Percentiles rank a stretch among this genome's conserved stretches.
Conservation (phyloP, 2,888 invertebrate genomes). For the Dolichopus griseipennis region DNA sequence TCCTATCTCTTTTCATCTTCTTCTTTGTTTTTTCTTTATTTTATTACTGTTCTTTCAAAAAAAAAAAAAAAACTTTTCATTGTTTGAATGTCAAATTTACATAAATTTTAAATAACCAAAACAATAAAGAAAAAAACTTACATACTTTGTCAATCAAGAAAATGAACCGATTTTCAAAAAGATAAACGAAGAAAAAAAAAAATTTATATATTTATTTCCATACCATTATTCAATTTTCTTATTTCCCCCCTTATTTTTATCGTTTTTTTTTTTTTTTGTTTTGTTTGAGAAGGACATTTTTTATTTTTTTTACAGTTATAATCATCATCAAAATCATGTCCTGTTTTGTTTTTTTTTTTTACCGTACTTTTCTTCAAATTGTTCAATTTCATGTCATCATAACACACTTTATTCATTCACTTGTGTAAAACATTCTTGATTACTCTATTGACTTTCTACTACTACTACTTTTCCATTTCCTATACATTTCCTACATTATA, state of each 20-base stretch:
- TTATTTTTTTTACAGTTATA: not conserved
- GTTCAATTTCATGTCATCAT: not conserved
- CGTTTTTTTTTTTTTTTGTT: not conserved
- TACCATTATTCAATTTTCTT: conserved; percentile 1
- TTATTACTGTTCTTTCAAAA: not conserved
- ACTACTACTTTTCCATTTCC: too few relatives aligned
- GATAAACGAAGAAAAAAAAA: not conserved
- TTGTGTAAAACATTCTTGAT: conserved; percentile 1
- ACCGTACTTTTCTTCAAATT: too few relatives aligned
- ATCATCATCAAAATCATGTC: not conserved
- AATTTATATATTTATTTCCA: not conserved
- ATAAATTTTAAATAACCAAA: not conserved
- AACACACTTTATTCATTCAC: not conserved
- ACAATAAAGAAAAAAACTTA: not conserved
- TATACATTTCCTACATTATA: too few relatives aligned
- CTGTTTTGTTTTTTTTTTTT: not conserved
- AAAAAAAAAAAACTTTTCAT: too few relatives aligned
- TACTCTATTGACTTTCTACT: not conserved
- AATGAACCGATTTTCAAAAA: not conserved
- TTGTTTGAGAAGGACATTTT: not conserved
- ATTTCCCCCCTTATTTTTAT: not conserved
- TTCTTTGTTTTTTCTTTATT: not conserved
- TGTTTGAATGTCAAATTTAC: not conserved
- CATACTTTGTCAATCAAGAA: conserved; percentile 6
- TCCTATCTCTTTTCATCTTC: not conserved